Conservation (phyloP, 1,140 invertebrate species). For the Nephila pilipes region DNA sequence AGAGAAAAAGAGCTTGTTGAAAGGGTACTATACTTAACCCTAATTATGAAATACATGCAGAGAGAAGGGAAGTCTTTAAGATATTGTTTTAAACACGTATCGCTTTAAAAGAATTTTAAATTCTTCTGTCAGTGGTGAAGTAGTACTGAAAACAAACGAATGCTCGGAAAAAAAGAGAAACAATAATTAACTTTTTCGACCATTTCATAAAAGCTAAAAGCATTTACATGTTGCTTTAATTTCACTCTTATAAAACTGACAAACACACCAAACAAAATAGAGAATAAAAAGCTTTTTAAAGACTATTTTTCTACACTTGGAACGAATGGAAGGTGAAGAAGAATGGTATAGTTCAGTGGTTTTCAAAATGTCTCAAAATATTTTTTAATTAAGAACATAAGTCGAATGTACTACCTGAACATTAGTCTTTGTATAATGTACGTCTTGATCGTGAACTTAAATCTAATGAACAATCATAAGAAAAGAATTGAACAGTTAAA, state of each 20-base stretch:
- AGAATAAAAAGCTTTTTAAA: conserved; percentile 10
- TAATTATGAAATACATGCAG: not conserved
- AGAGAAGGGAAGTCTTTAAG: not conserved
- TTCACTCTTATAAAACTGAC: not conserved
- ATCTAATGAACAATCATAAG: no score
- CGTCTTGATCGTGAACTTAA: no score
- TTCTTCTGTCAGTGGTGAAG: not conserved
- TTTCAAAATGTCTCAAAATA: not conserved
- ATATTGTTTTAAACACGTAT: conserved; percentile 4
- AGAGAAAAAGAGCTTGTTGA: not conserved
- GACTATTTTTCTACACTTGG: conserved; percentile 2
- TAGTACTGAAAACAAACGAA: not conserved
- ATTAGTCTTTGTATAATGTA: no score
- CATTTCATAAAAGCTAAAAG: not conserved
- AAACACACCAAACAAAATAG: not conserved
- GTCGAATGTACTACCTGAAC: no score
- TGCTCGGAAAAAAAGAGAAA: not conserved
- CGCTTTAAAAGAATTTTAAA: not conserved
- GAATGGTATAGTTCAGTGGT: not conserved
- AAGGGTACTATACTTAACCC: not conserved
- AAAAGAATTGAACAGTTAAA: no score
- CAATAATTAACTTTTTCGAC: conserved; percentile 31
- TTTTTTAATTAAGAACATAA: no score
- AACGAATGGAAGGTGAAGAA: not conserved
- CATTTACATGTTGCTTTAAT: conserved; percentile 38